These are phyloP conservation scores for Platalea minor DNA, from an alignment of 2,797 vertebrate genomes.

Conservation along the genomic window DNA sequence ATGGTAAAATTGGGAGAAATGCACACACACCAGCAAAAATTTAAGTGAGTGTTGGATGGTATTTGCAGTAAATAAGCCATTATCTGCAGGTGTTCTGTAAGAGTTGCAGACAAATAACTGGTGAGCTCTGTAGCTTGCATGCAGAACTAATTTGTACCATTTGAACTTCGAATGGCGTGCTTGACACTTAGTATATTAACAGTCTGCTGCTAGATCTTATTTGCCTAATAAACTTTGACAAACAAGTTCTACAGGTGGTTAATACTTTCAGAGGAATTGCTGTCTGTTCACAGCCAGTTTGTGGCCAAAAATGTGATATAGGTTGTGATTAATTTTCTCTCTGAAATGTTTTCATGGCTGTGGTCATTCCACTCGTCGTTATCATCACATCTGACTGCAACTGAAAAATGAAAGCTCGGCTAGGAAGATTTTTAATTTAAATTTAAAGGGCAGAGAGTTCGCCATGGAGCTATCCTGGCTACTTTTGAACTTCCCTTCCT, in stretches of 20 bases:
- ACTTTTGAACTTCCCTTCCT: background rate
- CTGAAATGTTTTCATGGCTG: background rate
- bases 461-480: background rate
- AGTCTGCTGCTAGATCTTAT: background rate
- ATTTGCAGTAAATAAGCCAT: background rate
- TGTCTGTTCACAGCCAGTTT: background rate
- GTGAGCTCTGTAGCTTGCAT: background rate
- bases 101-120: background rate
- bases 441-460: background rate
- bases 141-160: background rate
- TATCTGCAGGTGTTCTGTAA: background rate
- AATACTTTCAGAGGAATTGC: background rate
- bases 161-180: rapidly evolving
- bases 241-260: background rate
- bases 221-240: background rate
- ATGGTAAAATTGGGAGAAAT: background rate
- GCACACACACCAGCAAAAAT: background rate
- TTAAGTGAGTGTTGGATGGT: rapidly evolving
- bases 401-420: background rate
- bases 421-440: background rate
- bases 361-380: background rate
- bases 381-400: background rate
- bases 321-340: background rate
- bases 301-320: background rate
- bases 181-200: background rate